Percentiles rank a stretch among this genome's conserved stretches.
phyloP scores from a whole-genome alignment of 2,888 invertebrate species.

The Pterostichus niger region DNA sequence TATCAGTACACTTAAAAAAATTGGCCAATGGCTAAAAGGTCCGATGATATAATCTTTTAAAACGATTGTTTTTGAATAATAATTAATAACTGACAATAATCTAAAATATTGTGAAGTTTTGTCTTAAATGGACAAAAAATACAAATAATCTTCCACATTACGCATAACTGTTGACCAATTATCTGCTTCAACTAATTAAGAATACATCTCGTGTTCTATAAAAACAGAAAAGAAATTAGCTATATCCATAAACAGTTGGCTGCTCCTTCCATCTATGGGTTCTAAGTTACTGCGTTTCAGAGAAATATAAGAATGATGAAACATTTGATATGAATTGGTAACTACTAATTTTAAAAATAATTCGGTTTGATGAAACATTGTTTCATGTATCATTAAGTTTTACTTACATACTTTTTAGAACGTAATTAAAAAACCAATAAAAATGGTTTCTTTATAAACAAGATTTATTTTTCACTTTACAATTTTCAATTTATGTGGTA shows the following conservation, averaged over 20 bases:
- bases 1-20: too few species aligned
- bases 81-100: too few species aligned
- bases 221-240: conserved; percentile 48
- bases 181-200: conserved; percentile 47
- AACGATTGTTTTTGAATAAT: too few species aligned
- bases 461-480: too few species aligned
- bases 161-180: conserved; percentile 48
- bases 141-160: neutral
- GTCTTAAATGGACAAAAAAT: neutral
- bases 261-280: neutral
- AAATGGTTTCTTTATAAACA: neutral
- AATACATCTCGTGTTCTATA: conserved; percentile 20
- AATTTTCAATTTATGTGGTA: too few species aligned
- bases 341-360: conserved; percentile 25
- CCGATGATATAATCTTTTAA: too few species aligned
- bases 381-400: conserved; percentile 21
- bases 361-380: conserved; percentile 13
- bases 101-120: too few species aligned
- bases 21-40: too few species aligned
- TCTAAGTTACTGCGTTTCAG: neutral
- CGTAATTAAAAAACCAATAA: too few species aligned
- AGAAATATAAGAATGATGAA: conserved; percentile 32
- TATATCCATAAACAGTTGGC: conserved; percentile 17
- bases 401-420: too few species aligned
- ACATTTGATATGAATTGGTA: conserved; percentile 16